Evolutionary conservation across 1,140 invertebrate species (phyloP).

Genomic region (Zophobas morio): DNA sequence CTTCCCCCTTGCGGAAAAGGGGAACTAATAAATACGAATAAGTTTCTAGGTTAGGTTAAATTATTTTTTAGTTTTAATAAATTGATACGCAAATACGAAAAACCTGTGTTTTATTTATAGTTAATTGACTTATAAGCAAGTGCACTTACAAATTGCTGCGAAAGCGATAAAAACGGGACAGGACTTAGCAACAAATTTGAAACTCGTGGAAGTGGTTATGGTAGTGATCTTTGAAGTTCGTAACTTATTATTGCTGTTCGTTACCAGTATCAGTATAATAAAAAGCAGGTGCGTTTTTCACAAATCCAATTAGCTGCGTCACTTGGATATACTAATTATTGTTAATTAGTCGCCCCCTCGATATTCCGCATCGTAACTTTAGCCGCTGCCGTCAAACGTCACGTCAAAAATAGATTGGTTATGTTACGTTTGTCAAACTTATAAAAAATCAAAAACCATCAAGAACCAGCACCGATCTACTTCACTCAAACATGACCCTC

Average conservation of each 20-base stretch:
- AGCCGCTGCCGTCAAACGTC: conserved; percentile 13
- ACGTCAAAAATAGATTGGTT: conserved; percentile 39
- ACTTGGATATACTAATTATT: too few species aligned
- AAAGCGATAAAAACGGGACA: too few species aligned
- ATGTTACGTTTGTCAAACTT: conserved; percentile 22
- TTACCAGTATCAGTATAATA: background rate
- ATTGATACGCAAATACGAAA: background rate
- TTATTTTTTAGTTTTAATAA: conserved; percentile 20
- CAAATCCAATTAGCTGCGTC: too few species aligned
- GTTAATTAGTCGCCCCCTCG: too few species aligned
- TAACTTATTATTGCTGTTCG: background rate
- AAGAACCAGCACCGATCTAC: background rate
- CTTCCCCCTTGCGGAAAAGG: conserved; percentile 89
- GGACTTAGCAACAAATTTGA: too few species aligned
- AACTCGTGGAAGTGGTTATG: background rate
- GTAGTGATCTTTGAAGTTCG: background rate
- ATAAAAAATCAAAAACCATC: background rate
- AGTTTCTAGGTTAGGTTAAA: too few species aligned
- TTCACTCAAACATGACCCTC: conserved; percentile 1
- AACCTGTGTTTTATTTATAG: too few species aligned
- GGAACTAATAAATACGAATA: conserved; percentile 73
- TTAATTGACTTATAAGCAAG: too few species aligned
- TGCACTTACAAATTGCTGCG: too few species aligned
- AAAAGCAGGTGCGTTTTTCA: too few species aligned
- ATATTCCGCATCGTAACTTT: background rate